Conservation (phyloP, 2,113 vertebrate genomes). For the Anseranas semipalmata region DNA sequence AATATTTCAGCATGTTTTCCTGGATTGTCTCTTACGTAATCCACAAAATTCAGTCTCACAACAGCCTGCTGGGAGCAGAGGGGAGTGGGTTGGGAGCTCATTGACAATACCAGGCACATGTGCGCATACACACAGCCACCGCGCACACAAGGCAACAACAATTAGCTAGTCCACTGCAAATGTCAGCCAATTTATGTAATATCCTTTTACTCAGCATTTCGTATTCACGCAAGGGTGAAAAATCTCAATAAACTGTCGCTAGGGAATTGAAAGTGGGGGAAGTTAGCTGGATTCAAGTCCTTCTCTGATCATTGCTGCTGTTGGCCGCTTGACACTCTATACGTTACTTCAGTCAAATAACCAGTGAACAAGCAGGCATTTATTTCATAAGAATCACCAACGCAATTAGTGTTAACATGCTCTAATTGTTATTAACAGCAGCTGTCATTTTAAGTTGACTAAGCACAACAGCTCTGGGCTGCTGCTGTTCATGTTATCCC, state of each 20-base stretch:
- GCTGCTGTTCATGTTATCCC: neutral
- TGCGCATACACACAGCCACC: neutral
- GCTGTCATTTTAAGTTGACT: conserved; percentile 8
- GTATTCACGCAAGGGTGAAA: neutral
- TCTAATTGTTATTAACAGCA: conserved; percentile 15
- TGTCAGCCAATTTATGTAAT: conserved; percentile 51
- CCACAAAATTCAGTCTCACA: neutral
- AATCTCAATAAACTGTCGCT: neutral
- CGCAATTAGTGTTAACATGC: neutral
- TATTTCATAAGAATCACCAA: neutral
- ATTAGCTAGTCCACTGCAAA: conserved; percentile 45
- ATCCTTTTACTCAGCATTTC: conserved; percentile 52
- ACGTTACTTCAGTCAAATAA: neutral
- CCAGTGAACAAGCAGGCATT: neutral
- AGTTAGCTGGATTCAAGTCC: neutral
- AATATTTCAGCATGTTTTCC: neutral
- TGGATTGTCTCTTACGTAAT: neutral
- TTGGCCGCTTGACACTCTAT: neutral
- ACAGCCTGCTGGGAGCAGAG: conserved; percentile 11
- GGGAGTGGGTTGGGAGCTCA: neutral
- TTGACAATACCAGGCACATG: neutral
- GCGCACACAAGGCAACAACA: neutral
- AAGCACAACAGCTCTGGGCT: neutral
- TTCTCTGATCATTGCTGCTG: neutral
- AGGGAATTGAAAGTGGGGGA: neutral